Evolutionary conservation across 2,797 vertebrate species (phyloP), one percentile per base, ranked within the genome.

Genomic region (Octomys mimax): DNA sequence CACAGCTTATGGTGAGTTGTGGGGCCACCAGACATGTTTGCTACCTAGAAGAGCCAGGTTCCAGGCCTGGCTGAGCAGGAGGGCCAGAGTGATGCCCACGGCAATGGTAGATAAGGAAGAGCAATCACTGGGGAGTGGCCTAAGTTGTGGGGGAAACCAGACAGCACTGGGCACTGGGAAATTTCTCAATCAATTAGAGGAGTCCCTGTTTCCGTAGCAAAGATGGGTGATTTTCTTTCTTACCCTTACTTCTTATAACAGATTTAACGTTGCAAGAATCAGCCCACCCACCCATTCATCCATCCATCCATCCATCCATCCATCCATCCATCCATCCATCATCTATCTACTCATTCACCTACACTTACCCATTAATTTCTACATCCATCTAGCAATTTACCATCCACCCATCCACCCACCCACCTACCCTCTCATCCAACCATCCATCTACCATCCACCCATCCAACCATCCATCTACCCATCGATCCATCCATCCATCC

Each of bases 1-100:
- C 22, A 31, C 13, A 21, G 16, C 22, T 4, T 52, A 14, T 1
- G 6, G 0, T 28, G 70, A n/a, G 33, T 4, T 13, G 1, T 2
- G 33, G 73, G 52, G n/a, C 66, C 68, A 11, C 61, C 6, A 36
- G 24, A 36, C 16, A 39, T 52, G 22, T 19, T 73, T 46, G 42
- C 26, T 31, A 26, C 1, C 28, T 21, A 26, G 0, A n/a, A 52
- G n/a, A 19, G 6, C 13, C 16, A 9, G 42, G 11, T 71, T 18
- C 61, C n/a, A n/a, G 4, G 39, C 66, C 16, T 21, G 14, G 62
- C 18, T 36, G 22, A 61, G 62, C 21, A 26, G n/a, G 49, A 24
- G 57, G 75, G 39, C n/a, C 68, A 36, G 68, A 66, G 77, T 57
- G 66, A 54, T 8, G 52, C 5, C 16, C 0, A 2, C 16, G 57